Evolutionary conservation across 2,797 vertebrate species (phyloP), one percentile per base, ranked within the genome.

Genomic region (Hafferia zeledoni): DNA sequence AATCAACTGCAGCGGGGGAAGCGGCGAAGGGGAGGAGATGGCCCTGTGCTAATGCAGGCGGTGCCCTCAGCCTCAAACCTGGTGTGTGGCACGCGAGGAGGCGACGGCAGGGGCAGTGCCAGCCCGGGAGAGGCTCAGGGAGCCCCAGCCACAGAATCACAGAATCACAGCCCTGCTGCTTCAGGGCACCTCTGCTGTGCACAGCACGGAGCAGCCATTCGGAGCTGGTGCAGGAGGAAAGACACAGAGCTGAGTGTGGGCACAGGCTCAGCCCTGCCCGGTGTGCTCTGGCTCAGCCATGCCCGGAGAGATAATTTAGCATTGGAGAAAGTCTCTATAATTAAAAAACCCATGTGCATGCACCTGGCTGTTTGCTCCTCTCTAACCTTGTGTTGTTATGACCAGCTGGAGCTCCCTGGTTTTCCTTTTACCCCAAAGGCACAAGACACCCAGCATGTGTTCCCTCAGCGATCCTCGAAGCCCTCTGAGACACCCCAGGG

Each of bases 1-100:
- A 84, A 95, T 95, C 94, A 94, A 22, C 69, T 77, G 93, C 95
- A 87, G 95, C 43, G 83, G 91, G 89, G 61, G 90, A 43, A 55
- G 30, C 4, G 43, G 90, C 20, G 25, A 52, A 52, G 39, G 77
- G 94, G 93, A 95, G 93, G 93, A 92, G 93, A 65, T 37, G 82
- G 94, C 63, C 64, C 92, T 89, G 70, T 63, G 90, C 92, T 92
- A 90, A 95, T 53, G 77, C 27, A 44, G 46, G 88, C 5, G 59
- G 72, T 69, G 91, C 71, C 27, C 31, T 14, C 22, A 19, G 96
- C 25, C 17, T 22, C 16, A 23, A 64, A 68, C 15, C 80, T 16
- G 1, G 17, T 86, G 50, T 1, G 3, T 82, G 57, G 94, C 88
- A 83, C 60, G 70, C 85, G 30, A 83, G 72, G 76, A 86, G 84